phyloP scores from a whole-genome alignment of 2,113 vertebrate genomes.

The Asarcornis scutulata region DNA sequence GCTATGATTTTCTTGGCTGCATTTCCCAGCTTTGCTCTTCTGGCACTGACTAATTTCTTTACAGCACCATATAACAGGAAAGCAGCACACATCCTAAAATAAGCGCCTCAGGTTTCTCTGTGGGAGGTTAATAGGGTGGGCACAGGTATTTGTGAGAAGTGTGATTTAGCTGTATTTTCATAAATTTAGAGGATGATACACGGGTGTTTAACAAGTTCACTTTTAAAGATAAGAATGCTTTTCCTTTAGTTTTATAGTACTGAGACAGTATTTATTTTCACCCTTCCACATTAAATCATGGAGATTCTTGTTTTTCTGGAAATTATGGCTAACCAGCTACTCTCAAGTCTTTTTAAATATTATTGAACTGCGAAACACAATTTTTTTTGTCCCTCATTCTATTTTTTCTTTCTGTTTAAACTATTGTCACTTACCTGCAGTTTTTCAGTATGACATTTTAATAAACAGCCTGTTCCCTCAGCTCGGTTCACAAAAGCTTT shows the following conservation, averaged over 20 bases:
- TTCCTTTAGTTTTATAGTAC: neutral
- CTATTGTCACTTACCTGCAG: neutral
- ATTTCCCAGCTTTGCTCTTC: conserved; percentile 4
- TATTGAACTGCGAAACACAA: neutral
- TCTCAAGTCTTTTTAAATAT: neutral
- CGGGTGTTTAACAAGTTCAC: neutral
- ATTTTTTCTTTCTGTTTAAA: conserved; percentile 12
- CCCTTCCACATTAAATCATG: neutral
- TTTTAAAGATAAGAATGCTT: neutral
- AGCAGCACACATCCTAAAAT: neutral
- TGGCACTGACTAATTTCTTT: neutral
- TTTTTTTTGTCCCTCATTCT: neutral
- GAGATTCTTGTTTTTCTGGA: neutral
- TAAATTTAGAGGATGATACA: neutral
- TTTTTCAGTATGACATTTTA: conserved; percentile 38
- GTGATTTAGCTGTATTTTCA: neutral
- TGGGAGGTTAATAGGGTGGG: neutral
- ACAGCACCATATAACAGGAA: neutral
- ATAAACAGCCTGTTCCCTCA: conserved; percentile 27
- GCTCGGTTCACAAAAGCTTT: neutral
- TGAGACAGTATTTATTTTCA: neutral
- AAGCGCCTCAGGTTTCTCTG: neutral
- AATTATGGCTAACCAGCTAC: neutral
- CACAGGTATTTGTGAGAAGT: neutral
- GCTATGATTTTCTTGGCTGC: conserved; percentile 9